Base-by-base conservation (phyloP, 92 coral and sea anemone genomes). In the Epizoanthus stellaris region DNA sequence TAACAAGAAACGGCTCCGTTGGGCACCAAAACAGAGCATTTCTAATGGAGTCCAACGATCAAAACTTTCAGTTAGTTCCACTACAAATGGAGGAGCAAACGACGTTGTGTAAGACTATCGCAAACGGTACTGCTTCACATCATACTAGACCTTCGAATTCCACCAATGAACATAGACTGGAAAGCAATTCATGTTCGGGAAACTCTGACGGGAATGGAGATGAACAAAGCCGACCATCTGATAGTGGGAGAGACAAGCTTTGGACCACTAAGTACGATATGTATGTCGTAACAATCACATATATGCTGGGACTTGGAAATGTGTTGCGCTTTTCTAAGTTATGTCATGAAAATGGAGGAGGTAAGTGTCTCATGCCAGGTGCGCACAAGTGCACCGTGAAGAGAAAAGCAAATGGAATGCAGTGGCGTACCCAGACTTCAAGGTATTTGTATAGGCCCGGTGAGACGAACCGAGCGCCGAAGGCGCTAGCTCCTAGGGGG, bases 331-430 rank as follows among this genome's bases (percentile, higher is more conserved):
- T 96, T 73, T 94, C 99, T 8, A 88, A 87, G 59, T 89, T 96
- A 52, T 96, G 96, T 73, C 93, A 87, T 90, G 91, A 93, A 69
- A 87, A 96, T 54, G 99, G 99, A 74, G 99, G 99, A 90, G 99
- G 99, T 96, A 75, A 85, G 93, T 11, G 6, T 6, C 8, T 30
- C 5, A 42, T 21, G n/a, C 15, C 4, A 53, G 16, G 3, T 6
- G 14, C 9, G 17, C 16, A 0, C 9, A 8, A 13, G 4, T 76
- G 52, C 15, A 23, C 49, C 67, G 30, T 52, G 14, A 52, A 52
- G 12, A 52, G 56, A 52, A 9, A 45, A 15, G 56, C 2, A 30
- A 30, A 30, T 30, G 36, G 36, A 30, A 30, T 30, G 36, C 36
- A 30, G 36, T 1, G 36, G 36, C 2, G 36, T 30, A 30, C 36